These are phyloP conservation scores for Pseudorectes ferrugineus DNA, from an alignment of 2,113 vertebrate genomes.

Conservation along the genomic window DNA sequence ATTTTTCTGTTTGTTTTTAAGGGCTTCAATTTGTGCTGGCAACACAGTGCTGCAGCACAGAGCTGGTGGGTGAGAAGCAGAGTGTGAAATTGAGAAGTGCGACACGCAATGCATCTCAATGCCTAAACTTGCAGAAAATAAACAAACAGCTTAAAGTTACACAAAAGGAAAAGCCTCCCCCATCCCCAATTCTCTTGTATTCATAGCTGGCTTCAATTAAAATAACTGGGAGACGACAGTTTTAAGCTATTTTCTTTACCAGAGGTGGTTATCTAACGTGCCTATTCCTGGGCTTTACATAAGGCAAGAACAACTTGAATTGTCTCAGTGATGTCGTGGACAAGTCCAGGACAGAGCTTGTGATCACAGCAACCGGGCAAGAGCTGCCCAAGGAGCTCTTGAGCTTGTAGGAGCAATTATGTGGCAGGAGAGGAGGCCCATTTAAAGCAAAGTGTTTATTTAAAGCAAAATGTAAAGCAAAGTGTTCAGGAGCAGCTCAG, in stretches of 20 bases:
- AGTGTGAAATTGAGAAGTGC: constrained; percentile 49
- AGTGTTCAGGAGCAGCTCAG: background rate
- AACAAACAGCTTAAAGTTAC: constrained; percentile 39
- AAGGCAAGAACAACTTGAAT: background rate
- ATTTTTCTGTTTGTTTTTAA: constrained; percentile 21
- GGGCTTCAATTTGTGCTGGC: constrained; percentile 4
- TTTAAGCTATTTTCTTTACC: constrained; percentile 24
- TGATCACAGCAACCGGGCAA: background rate
- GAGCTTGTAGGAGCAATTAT: background rate
- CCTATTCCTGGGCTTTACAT: constrained; percentile 38
- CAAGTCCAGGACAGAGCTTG: background rate
- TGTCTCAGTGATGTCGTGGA: background rate
- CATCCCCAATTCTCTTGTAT: constrained; percentile 30
- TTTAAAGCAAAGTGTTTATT: background rate
- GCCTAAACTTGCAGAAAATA: constrained; percentile 37
- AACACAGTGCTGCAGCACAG: background rate
- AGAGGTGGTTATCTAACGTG: constrained; percentile 58
- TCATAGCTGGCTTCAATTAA: constrained; percentile 12
- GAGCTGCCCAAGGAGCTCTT: background rate
- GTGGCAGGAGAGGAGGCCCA: background rate
- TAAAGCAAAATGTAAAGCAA: background rate
- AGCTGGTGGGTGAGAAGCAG: constrained; percentile 49
- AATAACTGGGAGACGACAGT: constrained; percentile 26
- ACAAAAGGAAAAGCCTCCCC: constrained; percentile 49
- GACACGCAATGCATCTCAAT: constrained; percentile 38